These are phyloP conservation scores for Hylyphantes graminicola DNA, from an alignment of 1,140 invertebrate species.

Conservation along the genomic window DNA sequence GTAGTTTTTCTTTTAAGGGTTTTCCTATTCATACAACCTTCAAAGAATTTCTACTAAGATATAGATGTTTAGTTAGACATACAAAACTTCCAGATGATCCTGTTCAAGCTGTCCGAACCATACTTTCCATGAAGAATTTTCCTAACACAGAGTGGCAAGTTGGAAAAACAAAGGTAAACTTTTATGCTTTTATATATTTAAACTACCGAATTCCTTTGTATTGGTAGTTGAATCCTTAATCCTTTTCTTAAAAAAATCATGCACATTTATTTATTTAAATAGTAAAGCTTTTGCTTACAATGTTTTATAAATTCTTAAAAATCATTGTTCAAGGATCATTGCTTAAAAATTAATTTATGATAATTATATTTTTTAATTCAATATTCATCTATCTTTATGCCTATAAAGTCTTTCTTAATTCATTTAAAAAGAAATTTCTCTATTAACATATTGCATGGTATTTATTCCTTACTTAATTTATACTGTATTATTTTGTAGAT, in stretches of 20 bases:
- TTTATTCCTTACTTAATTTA: neutral
- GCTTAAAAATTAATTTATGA: no score
- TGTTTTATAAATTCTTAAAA: no score
- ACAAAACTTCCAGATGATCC: constrained; percentile 50
- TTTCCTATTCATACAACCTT: constrained; percentile 89
- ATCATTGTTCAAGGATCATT: no score
- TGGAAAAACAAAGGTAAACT: constrained; percentile 80
- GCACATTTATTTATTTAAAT: neutral
- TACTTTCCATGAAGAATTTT: constrained; percentile 74
- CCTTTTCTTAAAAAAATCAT: neutral
- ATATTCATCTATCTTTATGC: neutral
- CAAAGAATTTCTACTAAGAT: constrained; percentile 82
- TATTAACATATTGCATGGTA: neutral
- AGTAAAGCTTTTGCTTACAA: no score
- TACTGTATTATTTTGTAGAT: constrained; percentile 68
- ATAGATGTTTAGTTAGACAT: constrained; percentile 73
- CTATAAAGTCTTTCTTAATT: neutral
- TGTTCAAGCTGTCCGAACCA: constrained; percentile 63
- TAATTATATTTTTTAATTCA: neutral
- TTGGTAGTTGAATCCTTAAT: neutral
- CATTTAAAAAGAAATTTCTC: no score
- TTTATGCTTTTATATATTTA: neutral
- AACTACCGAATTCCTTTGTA: neutral
- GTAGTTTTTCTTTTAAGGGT: constrained; percentile 72
- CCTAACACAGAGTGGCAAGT: constrained; percentile 87